Conservation (phyloP, 2,888 invertebrate genomes). For the Lathronympha strigana region DNA sequence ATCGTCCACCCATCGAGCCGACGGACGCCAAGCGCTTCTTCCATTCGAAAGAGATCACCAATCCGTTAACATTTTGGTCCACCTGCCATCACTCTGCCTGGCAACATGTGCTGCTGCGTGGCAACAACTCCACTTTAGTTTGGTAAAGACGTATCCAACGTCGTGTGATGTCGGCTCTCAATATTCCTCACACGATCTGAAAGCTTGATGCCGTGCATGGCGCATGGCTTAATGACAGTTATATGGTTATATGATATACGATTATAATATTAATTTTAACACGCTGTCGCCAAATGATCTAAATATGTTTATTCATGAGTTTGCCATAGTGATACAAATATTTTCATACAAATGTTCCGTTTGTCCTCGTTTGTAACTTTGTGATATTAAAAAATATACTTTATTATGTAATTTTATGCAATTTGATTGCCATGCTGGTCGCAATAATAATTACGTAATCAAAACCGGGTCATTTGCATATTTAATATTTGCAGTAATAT, state of each 20-base stretch:
- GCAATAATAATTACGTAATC: conserved; percentile 21
- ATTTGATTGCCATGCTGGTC: conserved; percentile 21
- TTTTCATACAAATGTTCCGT: conserved; percentile 35
- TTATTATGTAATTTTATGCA: conserved; percentile 18
- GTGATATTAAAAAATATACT: conserved; percentile 17
- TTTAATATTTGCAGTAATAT: neutral
- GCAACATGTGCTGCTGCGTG: too few relatives aligned
- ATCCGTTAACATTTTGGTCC: too few relatives aligned
- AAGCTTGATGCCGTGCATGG: too few relatives aligned
- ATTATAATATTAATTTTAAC: neutral
- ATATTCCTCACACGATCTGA: too few relatives aligned
- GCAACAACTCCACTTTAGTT: too few relatives aligned
- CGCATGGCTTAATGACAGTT: too few relatives aligned
- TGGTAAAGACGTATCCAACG: too few relatives aligned
- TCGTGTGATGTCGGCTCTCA: too few relatives aligned
- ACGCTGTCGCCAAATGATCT: conserved; percentile 8
- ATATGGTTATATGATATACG: neutral
- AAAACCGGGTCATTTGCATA: conserved; percentile 4
- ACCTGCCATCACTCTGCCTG: too few relatives aligned
- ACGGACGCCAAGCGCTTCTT: too few relatives aligned
- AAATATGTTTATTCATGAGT: conserved; percentile 22
- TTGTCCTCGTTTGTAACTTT: conserved; percentile 36
- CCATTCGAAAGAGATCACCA: too few relatives aligned
- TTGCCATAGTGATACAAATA: conserved; percentile 22
- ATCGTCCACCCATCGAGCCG: too few relatives aligned